Percentiles rank a stretch among this genome's conserved stretches.
phyloP scores from a whole-genome alignment of 1,140 invertebrate species.

The Procambarus virginalis region DNA sequence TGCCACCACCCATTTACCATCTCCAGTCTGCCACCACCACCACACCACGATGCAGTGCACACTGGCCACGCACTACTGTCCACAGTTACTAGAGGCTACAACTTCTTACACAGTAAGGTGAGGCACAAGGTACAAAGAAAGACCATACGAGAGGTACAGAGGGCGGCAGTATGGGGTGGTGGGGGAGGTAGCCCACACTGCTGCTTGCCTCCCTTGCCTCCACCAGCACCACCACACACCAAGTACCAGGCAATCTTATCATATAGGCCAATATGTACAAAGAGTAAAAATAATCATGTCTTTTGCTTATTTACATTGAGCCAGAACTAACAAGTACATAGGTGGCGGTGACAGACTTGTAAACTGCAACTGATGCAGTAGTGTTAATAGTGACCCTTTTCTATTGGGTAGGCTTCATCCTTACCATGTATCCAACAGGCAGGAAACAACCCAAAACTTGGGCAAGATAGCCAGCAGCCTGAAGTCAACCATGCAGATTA shows the following conservation, averaged over 20 bases:
- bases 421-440: background rate
- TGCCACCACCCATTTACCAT: constrained; percentile 33
- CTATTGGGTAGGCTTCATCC: background rate
- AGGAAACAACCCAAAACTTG: constrained; percentile 15
- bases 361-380: constrained; percentile 23
- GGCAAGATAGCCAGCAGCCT: constrained; percentile 20
- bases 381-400: constrained; percentile 29
- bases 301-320: constrained; percentile 68
- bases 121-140: constrained; percentile 64
- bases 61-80: constrained; percentile 49
- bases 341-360: constrained; percentile 44
- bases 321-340: constrained; percentile 52
- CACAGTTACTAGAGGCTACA: constrained; percentile 42
- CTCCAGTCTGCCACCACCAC: constrained; percentile 47
- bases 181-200: background rate
- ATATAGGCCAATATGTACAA: constrained; percentile 54
- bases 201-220: constrained; percentile 23
- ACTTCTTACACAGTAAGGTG: constrained; percentile 58
- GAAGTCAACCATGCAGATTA: constrained; percentile 5
- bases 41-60: constrained; percentile 40
- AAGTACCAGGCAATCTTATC: constrained; percentile 58
- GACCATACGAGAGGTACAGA: constrained; percentile 58
- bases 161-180: constrained; percentile 33
- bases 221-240: constrained; percentile 43
- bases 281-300: constrained; percentile 66